These are phyloP conservation scores for Merluccius polli DNA, from an alignment of 2,797 vertebrate genomes.

Conservation along the genomic window DNA sequence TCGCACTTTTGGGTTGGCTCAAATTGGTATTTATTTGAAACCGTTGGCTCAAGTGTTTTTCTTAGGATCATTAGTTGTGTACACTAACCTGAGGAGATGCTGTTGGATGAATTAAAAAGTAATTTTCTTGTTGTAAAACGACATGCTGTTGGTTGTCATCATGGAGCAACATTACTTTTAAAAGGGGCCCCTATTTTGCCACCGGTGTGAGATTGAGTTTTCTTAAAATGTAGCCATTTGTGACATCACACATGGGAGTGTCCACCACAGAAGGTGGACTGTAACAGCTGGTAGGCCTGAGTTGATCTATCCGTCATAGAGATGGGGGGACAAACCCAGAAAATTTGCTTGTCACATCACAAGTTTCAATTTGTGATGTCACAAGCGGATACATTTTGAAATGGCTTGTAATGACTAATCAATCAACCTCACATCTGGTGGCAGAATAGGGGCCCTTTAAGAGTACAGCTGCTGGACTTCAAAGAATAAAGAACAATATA, in stretches of 20 bases:
- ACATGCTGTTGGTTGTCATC: slow-evolving; percentile 26
- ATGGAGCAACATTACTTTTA: slow-evolving; percentile 23
- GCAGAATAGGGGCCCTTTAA: background rate
- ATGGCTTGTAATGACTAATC: background rate
- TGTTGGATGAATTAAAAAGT: slow-evolving; percentile 18
- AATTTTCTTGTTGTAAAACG: slow-evolving; percentile 10
- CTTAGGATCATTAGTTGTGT: slow-evolving; percentile 10
- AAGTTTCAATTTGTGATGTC: background rate
- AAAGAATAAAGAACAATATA: background rate
- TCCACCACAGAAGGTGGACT: background rate
- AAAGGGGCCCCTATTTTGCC: slow-evolving; percentile 11
- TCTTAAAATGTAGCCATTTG: background rate
- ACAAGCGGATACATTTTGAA: background rate
- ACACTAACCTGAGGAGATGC: slow-evolving; percentile 11
- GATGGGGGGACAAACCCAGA: background rate
- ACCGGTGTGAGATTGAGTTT: background rate
- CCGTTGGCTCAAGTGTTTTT: slow-evolving; percentile 24
- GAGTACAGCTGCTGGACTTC: background rate
- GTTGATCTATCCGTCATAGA: no score
- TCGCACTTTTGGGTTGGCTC: slow-evolving; percentile 19
- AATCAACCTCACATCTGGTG: background rate
- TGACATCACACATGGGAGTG: background rate
- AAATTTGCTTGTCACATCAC: background rate
- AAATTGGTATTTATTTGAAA: slow-evolving; percentile 33
- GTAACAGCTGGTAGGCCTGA: background rate